Evolutionary conservation across 2,797 vertebrate genomes (phyloP).

Genomic region (Xyrichtys novacula): DNA sequence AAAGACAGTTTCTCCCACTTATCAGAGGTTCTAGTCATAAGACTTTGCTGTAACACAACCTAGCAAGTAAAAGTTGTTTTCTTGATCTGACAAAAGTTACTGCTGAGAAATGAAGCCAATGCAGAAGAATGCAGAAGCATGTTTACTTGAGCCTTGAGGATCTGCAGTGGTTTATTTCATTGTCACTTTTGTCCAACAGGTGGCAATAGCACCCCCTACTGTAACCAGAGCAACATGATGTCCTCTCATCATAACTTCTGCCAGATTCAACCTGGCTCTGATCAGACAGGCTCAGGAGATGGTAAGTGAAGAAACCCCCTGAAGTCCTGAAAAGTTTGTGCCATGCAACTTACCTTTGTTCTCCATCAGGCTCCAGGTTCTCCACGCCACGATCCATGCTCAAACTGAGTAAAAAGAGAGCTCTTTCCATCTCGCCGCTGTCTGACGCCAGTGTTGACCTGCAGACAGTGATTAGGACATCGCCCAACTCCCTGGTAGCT

Average conservation of each 20-base stretch:
- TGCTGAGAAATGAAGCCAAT: too few species aligned
- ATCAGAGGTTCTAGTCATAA: background rate
- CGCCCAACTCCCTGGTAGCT: constrained; percentile 97
- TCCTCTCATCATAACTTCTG: constrained; percentile 87
- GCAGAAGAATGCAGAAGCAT: too few species aligned
- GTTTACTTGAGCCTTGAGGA: too few species aligned
- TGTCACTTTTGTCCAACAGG: constrained; percentile 76
- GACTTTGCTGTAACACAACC: too few species aligned
- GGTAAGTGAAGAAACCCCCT: constrained; percentile 79
- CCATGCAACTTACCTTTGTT: background rate
- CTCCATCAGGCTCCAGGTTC: constrained; percentile 89
- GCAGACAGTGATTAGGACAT: constrained; percentile 97
- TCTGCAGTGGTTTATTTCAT: constrained; percentile 3
- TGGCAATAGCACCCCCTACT: constrained; percentile 86
- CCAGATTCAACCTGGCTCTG: constrained; percentile 78
- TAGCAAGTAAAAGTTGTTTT: too few species aligned
- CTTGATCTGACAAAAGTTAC: too few species aligned
- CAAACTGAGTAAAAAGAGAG: constrained; percentile 95
- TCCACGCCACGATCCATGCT: constrained; percentile 92
- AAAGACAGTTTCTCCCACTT: background rate
- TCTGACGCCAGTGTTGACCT: constrained; percentile 97
- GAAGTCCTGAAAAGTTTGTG: background rate
- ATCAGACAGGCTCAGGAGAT: constrained; percentile 84
- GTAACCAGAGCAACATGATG: constrained; percentile 89
- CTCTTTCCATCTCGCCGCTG: constrained; percentile 96